These are phyloP conservation scores for Kryptopterus vitreolus DNA, from an alignment of 2,797 vertebrate species.

Conservation along the genomic window DNA sequence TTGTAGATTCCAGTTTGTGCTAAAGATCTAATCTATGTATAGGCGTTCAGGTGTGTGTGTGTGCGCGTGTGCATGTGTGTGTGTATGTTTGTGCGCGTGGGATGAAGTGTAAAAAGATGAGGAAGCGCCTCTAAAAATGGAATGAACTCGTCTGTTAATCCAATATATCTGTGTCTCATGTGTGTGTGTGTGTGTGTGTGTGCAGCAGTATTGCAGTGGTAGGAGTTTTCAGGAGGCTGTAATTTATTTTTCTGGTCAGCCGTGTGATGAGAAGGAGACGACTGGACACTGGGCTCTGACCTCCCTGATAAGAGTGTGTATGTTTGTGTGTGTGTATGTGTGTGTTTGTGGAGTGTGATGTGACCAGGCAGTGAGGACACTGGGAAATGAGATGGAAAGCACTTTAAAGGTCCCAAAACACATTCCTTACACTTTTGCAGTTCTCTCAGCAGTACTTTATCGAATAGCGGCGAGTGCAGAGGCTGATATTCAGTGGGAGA, in stretches of 20 bases:
- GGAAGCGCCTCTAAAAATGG: conserved; percentile 68
- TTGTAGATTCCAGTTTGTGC: conserved; percentile 42
- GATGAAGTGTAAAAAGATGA: conserved; percentile 73
- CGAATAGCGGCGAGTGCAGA: neutral
- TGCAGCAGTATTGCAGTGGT: conserved; percentile 70
- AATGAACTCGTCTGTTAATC: conserved; percentile 65
- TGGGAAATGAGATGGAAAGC: conserved; percentile 17
- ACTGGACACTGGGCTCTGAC: conserved; percentile 66
- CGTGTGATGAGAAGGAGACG: conserved; percentile 62
- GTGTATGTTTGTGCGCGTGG: conserved; percentile 46
- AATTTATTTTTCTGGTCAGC: conserved; percentile 79
- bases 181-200: conserved; percentile 30
- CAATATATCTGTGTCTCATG: conserved; percentile 51
- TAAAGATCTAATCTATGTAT: conserved; percentile 45
- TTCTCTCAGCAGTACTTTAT: conserved; percentile 18
- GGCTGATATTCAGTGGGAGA: neutral
- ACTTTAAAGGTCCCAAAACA: conserved; percentile 6
- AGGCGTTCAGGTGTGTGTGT: conserved; percentile 17
- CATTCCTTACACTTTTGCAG: conserved; percentile 18
- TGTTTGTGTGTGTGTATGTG: conserved; percentile 47
- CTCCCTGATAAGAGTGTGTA: conserved; percentile 30
- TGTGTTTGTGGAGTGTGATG: conserved; percentile 8
- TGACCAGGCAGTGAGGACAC: conserved; percentile 4
- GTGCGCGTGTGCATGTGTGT: conserved; percentile 28
- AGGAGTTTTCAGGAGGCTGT: conserved; percentile 72